Evolutionary conservation across 2,797 vertebrate genomes (phyloP).

Genomic region (Anguilla megastoma): DNA sequence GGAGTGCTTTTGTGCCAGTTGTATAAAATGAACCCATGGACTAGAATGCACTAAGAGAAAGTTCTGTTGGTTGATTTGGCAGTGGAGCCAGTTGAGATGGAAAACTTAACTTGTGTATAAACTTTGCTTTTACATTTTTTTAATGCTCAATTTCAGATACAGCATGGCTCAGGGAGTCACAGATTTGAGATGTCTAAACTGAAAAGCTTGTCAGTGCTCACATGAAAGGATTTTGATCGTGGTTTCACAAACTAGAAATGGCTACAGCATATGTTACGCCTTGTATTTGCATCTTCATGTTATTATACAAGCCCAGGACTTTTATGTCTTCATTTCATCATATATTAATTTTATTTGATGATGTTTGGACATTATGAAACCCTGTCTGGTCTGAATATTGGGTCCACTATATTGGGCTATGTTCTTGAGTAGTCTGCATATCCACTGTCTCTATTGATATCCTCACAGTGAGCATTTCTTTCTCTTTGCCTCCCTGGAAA

Average conservation of each 20-base stretch:
- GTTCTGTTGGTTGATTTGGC: background rate
- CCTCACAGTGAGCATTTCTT: background rate
- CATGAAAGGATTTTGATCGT: background rate
- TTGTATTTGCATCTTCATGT: background rate
- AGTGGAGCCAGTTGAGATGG: background rate
- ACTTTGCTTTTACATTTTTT: background rate
- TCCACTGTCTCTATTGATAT: slow-evolving; percentile 39
- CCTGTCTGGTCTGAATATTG: slow-evolving; percentile 32
- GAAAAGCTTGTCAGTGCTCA: background rate
- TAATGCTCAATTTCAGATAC: background rate
- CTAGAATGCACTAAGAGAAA: background rate
- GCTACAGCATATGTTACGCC: background rate
- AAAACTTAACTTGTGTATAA: background rate
- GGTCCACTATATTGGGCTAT: slow-evolving; percentile 44
- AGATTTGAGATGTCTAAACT: background rate
- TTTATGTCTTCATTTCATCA: background rate
- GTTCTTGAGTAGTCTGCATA: slow-evolving; percentile 40
- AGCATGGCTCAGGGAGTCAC: background rate
- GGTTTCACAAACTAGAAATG: background rate
- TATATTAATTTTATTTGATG: background rate
- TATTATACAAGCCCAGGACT: background rate
- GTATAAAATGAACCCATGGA: background rate
- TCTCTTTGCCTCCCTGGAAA: background rate
- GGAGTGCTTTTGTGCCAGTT: background rate
- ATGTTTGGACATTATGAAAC: background rate